These are phyloP conservation scores for Malthinus seriepunctatus DNA, from an alignment of 2,888 invertebrate genomes.

Conservation along the genomic window DNA sequence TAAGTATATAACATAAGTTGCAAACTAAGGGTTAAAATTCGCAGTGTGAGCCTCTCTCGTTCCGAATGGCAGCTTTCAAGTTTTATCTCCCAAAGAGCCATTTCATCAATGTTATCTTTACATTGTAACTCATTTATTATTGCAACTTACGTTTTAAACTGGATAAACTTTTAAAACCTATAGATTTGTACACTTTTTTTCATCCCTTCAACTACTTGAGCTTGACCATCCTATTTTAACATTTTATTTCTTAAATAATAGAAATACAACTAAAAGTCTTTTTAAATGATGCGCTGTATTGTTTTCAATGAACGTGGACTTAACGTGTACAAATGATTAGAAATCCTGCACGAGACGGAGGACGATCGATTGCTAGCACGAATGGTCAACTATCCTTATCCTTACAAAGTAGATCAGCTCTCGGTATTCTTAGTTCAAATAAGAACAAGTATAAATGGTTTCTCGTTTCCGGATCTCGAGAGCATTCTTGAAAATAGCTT, in stretches of 20 bases:
- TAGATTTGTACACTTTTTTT: conserved; percentile 11
- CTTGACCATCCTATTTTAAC: no score
- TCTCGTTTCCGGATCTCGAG: conserved; percentile 28
- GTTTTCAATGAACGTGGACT: conserved; percentile 29
- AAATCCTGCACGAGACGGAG: conserved; percentile 22
- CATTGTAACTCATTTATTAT: conserved; percentile 38
- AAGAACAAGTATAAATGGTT: conserved; percentile 31
- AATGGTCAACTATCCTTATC: conserved; percentile 26
- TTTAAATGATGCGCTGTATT: conserved; percentile 13
- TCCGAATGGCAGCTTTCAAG: conserved; percentile 31
- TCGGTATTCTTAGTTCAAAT: conserved; percentile 22
- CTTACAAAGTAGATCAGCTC: conserved; percentile 22
- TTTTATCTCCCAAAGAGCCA: conserved; percentile 36
- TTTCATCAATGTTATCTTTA: conserved; percentile 39
- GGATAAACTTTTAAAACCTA: conserved; percentile 23
- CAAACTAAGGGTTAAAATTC: conserved; percentile 20
- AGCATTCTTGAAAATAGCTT: conserved; percentile 28
- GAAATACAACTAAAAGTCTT: conserved; percentile 12
- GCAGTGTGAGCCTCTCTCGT: conserved; percentile 25
- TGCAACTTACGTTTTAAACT: conserved; percentile 32
- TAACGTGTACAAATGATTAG: conserved; percentile 30
- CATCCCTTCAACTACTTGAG: no score
- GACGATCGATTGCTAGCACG: conserved; percentile 23
- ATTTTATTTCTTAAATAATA: background rate
- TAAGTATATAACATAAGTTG: conserved; percentile 16